phyloP scores from a whole-genome alignment of 2,888 invertebrate genomes.

The Dinocampus coccinellae region DNA sequence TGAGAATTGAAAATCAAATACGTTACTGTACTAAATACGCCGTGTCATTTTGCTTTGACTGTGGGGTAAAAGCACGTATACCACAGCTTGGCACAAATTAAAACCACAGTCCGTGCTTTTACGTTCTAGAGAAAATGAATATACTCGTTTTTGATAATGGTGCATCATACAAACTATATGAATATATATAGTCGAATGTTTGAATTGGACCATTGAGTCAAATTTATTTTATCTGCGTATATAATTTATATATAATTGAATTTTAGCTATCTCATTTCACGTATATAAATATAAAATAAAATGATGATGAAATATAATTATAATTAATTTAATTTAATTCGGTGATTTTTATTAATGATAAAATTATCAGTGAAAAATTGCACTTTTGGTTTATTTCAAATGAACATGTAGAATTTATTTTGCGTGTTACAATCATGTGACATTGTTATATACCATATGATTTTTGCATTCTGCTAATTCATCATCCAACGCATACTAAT shows the following conservation, averaged over 20 bases:
- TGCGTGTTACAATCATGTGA: not conserved
- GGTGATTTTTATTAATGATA: not conserved
- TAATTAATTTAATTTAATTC: not conserved
- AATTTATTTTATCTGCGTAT: conserved; percentile 5
- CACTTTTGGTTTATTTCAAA: too few relatives aligned
- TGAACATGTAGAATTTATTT: not conserved
- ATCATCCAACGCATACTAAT: conserved; percentile 18
- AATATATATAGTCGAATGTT: not conserved
- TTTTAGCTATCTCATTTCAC: not conserved
- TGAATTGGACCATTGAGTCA: conserved; percentile 26
- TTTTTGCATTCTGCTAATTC: conserved; percentile 18
- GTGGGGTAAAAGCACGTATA: conserved; percentile 32
- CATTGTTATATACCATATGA: not conserved
- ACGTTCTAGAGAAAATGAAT: conserved; percentile 27
- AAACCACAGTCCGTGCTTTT: conserved; percentile 36
- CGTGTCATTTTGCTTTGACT: conserved; percentile 23
- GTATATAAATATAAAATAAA: not conserved
- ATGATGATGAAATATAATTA: not conserved
- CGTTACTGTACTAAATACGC: conserved; percentile 26
- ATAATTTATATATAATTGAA: not conserved
- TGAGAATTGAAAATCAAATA: conserved; percentile 23
- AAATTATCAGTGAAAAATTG: too few relatives aligned
- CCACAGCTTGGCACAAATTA: conserved; percentile 32
- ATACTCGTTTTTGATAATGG: conserved; percentile 33
- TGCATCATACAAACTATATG: not conserved